Conservation (phyloP, 2,888 invertebrate species). For the Coelopa pilipes region DNA sequence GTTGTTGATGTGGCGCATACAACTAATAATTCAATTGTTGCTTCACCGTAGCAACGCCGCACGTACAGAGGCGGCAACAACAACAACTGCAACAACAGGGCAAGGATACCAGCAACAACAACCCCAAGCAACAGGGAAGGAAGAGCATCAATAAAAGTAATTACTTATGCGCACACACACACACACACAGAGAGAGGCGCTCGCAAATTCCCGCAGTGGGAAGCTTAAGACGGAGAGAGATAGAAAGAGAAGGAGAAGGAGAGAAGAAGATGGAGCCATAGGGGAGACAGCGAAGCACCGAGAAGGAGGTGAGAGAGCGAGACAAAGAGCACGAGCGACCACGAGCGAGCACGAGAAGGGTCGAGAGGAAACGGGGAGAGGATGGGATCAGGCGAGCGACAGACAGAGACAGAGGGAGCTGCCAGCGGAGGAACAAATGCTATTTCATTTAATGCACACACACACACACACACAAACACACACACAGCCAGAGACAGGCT, state of each 20-base stretch:
- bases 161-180: background rate
- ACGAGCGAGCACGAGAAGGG: background rate
- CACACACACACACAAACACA: too few species aligned
- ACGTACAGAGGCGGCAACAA: background rate
- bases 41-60: background rate
- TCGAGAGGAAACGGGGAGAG: background rate
- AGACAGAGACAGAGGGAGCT: background rate
- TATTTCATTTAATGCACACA: background rate
- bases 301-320: background rate
- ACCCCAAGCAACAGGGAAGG: background rate
- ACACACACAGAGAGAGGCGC: background rate
- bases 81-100: background rate
- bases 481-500: too few species aligned
- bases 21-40: slow-evolving; percentile 12
- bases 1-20: background rate
- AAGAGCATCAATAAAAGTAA: slow-evolving; percentile 2
- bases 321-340: too few species aligned
- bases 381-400: background rate
- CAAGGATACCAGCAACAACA: too few species aligned
- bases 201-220: background rate
- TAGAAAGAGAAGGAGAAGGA: background rate
- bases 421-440: background rate
- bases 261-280: background rate
- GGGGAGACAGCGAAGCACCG: background rate
- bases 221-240: background rate